Evolutionary conservation across 2,888 invertebrate genomes (phyloP).

Genomic region (Leptinotarsa rubiginosa): DNA sequence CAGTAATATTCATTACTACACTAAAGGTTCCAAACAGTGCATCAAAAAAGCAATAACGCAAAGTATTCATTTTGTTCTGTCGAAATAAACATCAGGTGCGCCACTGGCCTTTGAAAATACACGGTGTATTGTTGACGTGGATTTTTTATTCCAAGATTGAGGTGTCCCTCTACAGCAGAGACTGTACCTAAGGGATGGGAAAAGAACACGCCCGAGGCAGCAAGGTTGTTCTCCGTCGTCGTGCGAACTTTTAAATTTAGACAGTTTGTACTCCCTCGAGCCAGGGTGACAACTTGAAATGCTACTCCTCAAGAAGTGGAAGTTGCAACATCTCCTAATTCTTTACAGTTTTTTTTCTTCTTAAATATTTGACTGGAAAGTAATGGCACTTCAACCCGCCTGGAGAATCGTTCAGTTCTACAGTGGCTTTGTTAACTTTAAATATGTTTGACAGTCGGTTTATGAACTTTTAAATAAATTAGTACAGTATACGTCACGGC

Average conservation of each 20-base stretch:
- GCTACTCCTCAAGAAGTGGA: conserved; percentile 36
- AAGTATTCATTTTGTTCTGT: too few species aligned
- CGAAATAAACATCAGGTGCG: neutral
- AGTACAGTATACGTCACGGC: too few species aligned
- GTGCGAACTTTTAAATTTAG: conserved; percentile 55
- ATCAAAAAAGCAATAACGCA: too few species aligned
- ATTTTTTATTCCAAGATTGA: conserved; percentile 33
- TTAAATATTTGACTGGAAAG: conserved; percentile 35
- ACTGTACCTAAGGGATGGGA: conserved; percentile 19
- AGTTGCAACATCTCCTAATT: conserved; percentile 43
- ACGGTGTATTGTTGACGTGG: conserved; percentile 28
- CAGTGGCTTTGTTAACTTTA: conserved; percentile 25
- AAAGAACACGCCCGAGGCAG: conserved; percentile 43
- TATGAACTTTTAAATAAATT: neutral
- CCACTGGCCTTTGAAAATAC: conserved; percentile 18
- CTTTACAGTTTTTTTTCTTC: conserved; percentile 35
- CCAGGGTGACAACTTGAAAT: conserved; percentile 40
- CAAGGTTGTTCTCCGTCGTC: conserved; percentile 35
- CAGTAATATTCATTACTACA: too few species aligned
- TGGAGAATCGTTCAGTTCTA: conserved; percentile 14
- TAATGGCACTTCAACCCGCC: conserved; percentile 35
- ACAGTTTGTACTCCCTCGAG: conserved; percentile 50
- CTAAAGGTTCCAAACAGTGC: too few species aligned
- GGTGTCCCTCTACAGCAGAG: conserved; percentile 31
- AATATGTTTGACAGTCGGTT: conserved; percentile 20